phyloP scores from a whole-genome alignment of 2,113 vertebrate genomes.

The Xiphias gladius region DNA sequence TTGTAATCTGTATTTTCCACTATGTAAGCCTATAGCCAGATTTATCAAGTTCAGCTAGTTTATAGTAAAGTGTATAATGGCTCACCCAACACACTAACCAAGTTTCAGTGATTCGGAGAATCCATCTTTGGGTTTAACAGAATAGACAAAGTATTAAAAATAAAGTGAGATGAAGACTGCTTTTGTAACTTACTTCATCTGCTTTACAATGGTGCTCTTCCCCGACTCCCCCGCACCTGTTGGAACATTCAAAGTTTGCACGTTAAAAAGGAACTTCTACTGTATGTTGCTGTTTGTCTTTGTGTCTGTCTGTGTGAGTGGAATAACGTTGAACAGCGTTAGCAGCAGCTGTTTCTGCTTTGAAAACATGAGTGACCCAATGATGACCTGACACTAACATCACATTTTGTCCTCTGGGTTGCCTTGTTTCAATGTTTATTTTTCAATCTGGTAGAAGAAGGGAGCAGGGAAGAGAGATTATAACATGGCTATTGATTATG shows the following conservation, averaged over 20 bases:
- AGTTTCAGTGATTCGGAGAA: background rate
- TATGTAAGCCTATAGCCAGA: background rate
- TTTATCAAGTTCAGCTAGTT: background rate
- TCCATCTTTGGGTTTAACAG: background rate
- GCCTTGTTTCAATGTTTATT: slow-evolving; percentile 34
- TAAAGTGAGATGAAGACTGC: background rate
- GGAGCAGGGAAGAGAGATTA: background rate
- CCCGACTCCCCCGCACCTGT: slow-evolving; percentile 97
- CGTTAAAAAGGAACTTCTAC: slow-evolving; percentile 30
- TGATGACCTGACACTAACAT: slow-evolving; percentile 25
- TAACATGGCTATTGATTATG: background rate
- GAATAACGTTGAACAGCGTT: slow-evolving; percentile 26
- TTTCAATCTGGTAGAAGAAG: slow-evolving; percentile 17
- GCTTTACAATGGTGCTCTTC: slow-evolving; percentile 99
- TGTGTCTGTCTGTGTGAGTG: background rate
- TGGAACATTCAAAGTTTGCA: slow-evolving; percentile 65
- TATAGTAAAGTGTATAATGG: background rate
- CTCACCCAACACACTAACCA: background rate
- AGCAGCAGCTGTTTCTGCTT: slow-evolving; percentile 22
- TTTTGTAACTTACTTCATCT: slow-evolving; percentile 95
- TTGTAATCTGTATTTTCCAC: background rate
- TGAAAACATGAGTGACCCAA: slow-evolving; percentile 17
- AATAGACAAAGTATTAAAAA: background rate
- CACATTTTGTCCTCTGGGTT: slow-evolving; percentile 29
- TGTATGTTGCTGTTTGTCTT: background rate